phyloP scores from a whole-genome alignment of 2,797 vertebrate genomes.

The Malurus leucopterus region DNA sequence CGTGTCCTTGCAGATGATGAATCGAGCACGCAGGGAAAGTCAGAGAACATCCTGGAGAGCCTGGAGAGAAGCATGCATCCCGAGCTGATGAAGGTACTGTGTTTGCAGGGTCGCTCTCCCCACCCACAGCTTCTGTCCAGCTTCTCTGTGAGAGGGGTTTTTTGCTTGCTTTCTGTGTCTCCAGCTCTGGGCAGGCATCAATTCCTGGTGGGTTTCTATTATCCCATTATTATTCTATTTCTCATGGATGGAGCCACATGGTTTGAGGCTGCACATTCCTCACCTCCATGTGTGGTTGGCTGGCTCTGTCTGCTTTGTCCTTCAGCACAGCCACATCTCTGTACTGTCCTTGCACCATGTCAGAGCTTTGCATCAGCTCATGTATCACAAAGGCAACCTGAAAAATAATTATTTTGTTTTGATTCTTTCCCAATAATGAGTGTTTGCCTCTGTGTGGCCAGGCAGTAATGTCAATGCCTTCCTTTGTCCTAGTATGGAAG shows the following conservation, averaged over 20 bases:
- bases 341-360: accelerated
- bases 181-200: background rate
- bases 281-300: background rate
- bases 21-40: slow-evolving; percentile 84
- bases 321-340: background rate
- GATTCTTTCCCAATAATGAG: background rate
- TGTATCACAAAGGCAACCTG: background rate
- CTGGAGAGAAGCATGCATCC: slow-evolving; percentile 91
- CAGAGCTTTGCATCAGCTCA: background rate
- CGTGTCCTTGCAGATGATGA: slow-evolving; percentile 86
- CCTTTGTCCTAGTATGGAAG: slow-evolving; percentile 82
- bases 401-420: background rate
- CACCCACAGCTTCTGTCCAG: background rate
- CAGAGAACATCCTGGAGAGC: slow-evolving; percentile 87
- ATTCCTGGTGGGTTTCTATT: background rate
- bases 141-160: background rate
- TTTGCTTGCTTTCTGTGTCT: background rate
- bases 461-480: background rate
- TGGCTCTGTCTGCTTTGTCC: background rate
- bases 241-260: background rate
- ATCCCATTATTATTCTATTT: background rate
- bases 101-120: background rate
- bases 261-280: background rate
- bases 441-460: background rate
- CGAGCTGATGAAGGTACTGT: slow-evolving; percentile 91